phyloP scores from a whole-genome alignment of 2,797 vertebrate species.

The Huso huso region DNA sequence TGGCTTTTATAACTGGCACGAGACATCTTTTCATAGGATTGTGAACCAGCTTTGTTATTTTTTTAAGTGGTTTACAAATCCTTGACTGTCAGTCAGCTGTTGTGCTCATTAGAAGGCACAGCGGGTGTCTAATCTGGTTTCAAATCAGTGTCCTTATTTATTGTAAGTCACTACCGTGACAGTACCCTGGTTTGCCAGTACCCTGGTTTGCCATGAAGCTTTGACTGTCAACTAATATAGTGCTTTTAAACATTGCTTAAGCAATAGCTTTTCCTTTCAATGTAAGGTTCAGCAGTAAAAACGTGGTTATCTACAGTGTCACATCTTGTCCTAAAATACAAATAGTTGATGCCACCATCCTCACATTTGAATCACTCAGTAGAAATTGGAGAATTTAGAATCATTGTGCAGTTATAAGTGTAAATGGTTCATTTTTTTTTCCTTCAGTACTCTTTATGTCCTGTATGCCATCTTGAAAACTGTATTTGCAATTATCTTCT shows the following conservation, averaged over 20 bases:
- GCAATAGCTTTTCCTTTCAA: too few species aligned
- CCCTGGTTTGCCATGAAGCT: not conserved
- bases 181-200: not conserved
- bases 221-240: not conserved
- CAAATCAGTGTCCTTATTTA: not conserved
- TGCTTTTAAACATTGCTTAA: not conserved
- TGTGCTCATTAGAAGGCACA: not conserved
- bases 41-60: too few species aligned
- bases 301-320: too few species aligned
- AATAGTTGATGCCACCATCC: not conserved
- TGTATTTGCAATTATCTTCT: not conserved
- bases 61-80: too few species aligned
- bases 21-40: too few species aligned
- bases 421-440: not conserved
- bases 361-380: not conserved
- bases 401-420: too few species aligned
- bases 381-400: not conserved
- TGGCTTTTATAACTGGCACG: too few species aligned
- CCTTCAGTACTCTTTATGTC: not conserved
- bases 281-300: too few species aligned
- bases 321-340: not conserved
- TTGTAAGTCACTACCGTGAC: not conserved
- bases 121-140: slow-evolving; percentile 7
- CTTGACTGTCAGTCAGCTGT: not conserved
- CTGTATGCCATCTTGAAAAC: not conserved